phyloP scores from a whole-genome alignment of 2,797 vertebrate genomes.

The Acrocephalus scirpaceus region DNA sequence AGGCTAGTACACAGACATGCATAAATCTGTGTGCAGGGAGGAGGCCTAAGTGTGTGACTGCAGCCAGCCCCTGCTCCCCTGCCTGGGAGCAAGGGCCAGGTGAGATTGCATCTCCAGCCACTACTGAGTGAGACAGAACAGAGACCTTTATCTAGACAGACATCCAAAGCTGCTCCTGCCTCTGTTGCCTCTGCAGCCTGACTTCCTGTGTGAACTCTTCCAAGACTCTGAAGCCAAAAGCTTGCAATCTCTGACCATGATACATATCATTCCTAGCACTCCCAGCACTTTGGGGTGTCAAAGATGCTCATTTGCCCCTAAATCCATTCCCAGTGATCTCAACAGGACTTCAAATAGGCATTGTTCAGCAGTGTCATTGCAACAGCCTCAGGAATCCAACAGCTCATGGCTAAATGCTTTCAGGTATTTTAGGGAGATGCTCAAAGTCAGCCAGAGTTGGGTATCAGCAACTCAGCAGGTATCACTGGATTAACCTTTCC shows the following conservation, averaged over 20 bases:
- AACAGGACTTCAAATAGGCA: neutral
- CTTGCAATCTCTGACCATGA: neutral
- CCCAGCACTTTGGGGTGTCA: neutral
- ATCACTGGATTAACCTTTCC: neutral
- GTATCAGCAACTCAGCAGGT: neutral
- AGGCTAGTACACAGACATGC: neutral
- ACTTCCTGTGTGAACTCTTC: neutral
- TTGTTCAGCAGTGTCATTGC: neutral
- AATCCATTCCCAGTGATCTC: neutral
- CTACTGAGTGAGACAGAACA: neutral
- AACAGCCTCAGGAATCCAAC: neutral
- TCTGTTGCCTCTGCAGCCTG: neutral
- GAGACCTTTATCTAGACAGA: neutral
- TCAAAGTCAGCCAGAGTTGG: neutral
- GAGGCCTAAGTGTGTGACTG: neutral
- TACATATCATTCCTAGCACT: neutral
- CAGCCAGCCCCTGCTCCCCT: neutral
- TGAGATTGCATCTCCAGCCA: neutral
- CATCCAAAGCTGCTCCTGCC: neutral
- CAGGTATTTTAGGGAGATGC: neutral
- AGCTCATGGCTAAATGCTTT: neutral
- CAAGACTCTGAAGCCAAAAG: neutral
- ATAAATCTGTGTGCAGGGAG: neutral
- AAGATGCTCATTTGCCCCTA: neutral
- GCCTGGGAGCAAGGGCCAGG: rapidly evolving